A percentile compares a stretch with the other conserved stretches of the same genome.
phyloP scores from a whole-genome alignment of 2,113 vertebrate species.

The Centropus bengalensis region DNA sequence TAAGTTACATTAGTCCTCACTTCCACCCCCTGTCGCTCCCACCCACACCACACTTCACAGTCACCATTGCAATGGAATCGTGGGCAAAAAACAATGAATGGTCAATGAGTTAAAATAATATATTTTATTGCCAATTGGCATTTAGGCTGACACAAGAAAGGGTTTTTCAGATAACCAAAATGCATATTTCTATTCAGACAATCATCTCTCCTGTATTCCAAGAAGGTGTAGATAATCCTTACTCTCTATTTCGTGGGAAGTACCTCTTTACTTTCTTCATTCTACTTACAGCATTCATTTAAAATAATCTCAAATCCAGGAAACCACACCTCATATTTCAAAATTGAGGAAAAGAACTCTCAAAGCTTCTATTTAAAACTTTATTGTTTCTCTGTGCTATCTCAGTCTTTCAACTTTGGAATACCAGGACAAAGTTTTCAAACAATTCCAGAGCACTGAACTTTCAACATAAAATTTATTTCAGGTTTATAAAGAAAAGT shows the following conservation, averaged over 20 bases:
- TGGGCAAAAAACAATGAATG: neutral
- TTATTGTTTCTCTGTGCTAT: neutral
- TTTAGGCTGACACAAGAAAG: neutral
- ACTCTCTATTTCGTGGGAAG: neutral
- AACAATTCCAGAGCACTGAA: neutral
- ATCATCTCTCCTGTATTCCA: neutral
- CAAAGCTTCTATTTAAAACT: neutral
- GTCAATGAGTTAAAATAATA: neutral
- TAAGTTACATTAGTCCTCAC: neutral
- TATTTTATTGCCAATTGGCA: constrained; percentile 51
- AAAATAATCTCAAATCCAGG: neutral
- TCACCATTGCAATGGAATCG: neutral
- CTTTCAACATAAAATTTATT: constrained; percentile 41
- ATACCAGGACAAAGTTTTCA: neutral
- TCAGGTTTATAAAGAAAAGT: constrained; percentile 14
- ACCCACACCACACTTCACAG: neutral
- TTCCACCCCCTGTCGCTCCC: rapidly evolving
- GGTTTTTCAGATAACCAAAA: constrained; percentile 2
- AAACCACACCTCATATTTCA: neutral
- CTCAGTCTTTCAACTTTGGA: neutral
- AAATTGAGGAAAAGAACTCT: neutral
- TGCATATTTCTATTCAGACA: neutral
- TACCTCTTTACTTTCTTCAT: neutral
- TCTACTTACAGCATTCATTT: neutral
- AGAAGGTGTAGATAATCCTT: neutral